Conservation (phyloP, 2,797 vertebrate species). For the Muraenolepis orangiensis region DNA sequence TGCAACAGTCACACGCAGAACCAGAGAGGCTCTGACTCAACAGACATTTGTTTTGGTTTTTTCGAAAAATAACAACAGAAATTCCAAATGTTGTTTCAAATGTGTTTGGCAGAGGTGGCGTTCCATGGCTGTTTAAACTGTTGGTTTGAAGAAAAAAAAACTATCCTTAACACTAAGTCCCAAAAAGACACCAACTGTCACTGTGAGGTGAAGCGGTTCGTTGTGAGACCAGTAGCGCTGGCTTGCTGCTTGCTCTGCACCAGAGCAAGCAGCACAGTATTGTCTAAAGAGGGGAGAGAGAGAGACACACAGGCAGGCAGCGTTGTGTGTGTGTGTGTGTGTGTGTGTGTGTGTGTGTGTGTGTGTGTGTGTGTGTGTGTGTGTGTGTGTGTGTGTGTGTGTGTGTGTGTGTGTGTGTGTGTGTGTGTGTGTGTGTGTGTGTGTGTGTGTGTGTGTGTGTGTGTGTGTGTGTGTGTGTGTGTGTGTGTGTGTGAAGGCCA, state of each 20-base stretch:
- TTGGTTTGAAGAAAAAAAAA: neutral
- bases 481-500: slow-evolving; percentile 26
- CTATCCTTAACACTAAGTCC: no score
- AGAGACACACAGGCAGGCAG: neutral
- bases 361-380: neutral
- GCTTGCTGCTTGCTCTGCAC: neutral
- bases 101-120: neutral
- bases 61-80: neutral
- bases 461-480: neutral
- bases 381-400: neutral
- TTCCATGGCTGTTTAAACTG: neutral
- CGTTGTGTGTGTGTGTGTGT: neutral
- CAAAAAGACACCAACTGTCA: no score
- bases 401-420: neutral
- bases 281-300: slow-evolving; percentile 32
- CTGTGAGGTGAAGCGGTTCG: neutral
- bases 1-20: neutral
- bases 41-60: neutral
- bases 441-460: neutral
- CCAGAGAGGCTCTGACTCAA: neutral
- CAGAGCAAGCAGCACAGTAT: slow-evolving; percentile 18
- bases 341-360: neutral
- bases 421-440: neutral
- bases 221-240: neutral
- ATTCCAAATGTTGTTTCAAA: neutral